Percentiles rank a stretch among this genome's conserved stretches.
Conservation (phyloP, 1,140 invertebrate genomes). For the Hypothenemus hampei region DNA sequence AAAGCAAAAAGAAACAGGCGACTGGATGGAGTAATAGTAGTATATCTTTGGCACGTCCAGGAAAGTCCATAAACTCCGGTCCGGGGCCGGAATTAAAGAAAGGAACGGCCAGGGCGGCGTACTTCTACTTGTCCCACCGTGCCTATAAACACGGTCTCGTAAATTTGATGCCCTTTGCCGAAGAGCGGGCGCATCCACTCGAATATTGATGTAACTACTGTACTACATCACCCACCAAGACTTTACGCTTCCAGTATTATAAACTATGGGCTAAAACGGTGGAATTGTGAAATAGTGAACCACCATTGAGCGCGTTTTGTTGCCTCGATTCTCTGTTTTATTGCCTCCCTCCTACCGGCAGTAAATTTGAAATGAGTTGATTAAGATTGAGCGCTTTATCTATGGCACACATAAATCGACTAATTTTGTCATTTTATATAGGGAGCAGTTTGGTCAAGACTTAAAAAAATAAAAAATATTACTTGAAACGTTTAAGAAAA, state of each 20-base stretch:
- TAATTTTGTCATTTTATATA: no score
- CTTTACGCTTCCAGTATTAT: conserved; percentile 26
- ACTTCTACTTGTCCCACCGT: conserved; percentile 30
- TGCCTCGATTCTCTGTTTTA: no score
- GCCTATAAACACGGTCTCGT: conserved; percentile 38
- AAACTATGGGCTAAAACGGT: conserved; percentile 25
- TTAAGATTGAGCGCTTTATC: no score
- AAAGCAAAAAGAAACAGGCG: conserved; percentile 1
- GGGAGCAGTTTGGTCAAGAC: no score
- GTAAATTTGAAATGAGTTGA: no score
- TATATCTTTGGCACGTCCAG: conserved; percentile 33
- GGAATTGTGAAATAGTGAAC: conserved; percentile 19
- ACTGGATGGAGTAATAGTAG: conserved; percentile 13
- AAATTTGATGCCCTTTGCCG: conserved; percentile 37
- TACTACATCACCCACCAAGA: conserved; percentile 33
- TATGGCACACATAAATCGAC: no score
- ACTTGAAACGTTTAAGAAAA: no score
- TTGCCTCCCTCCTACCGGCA: no score
- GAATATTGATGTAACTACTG: conserved; percentile 38
- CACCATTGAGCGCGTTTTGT: no score
- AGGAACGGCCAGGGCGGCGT: conserved; percentile 34
- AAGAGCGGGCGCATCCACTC: conserved; percentile 26
- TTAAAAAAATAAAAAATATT: no score
- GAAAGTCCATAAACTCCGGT: conserved; percentile 31
- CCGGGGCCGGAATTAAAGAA: conserved; percentile 32